Conservation (phyloP, 2,888 invertebrate genomes). For the Drosophila anomelani region DNA sequence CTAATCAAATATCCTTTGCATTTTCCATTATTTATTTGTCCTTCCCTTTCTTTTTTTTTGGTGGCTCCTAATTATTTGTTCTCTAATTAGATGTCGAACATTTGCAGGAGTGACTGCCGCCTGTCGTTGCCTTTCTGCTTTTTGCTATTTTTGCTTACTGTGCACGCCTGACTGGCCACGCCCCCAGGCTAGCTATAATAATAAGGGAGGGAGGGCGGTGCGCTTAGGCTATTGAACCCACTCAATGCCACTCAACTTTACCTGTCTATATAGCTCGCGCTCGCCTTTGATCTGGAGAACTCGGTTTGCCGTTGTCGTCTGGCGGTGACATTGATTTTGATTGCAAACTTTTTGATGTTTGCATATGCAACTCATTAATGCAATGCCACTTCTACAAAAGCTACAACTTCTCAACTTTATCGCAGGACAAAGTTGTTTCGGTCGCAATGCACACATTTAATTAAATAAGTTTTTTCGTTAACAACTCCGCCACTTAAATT, state of each 20-base stretch:
- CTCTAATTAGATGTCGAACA: constrained; percentile 59
- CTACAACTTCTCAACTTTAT: constrained; percentile 13
- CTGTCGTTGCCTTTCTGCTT: neutral
- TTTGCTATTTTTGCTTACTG: constrained; percentile 43
- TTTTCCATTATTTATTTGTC: constrained; percentile 21
- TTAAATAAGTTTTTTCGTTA: constrained; percentile 74
- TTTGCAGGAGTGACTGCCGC: constrained; percentile 21
- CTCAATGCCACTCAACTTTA: constrained; percentile 43
- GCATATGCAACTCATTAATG: constrained; percentile 70
- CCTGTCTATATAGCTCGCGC: constrained; percentile 13
- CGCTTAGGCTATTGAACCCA: constrained; percentile 47
- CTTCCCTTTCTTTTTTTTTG: neutral
- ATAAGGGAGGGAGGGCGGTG: constrained; percentile 15
- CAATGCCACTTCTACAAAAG: constrained; percentile 46
- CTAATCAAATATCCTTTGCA: constrained; percentile 11
- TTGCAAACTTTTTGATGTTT: constrained; percentile 65
- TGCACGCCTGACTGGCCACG: constrained; percentile 55
- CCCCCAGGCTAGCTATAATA: constrained; percentile 18
- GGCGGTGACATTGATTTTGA: constrained; percentile 75
- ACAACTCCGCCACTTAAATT: constrained; percentile 22
- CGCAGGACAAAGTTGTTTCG: constrained; percentile 21
- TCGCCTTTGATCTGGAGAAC: constrained; percentile 27
- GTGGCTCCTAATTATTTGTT: constrained; percentile 47
- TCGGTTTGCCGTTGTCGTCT: constrained; percentile 34
- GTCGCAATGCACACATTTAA: constrained; percentile 56